Base-by-base conservation (phyloP, 1,140 invertebrate species). In the Heliothis subflexa region DNA sequence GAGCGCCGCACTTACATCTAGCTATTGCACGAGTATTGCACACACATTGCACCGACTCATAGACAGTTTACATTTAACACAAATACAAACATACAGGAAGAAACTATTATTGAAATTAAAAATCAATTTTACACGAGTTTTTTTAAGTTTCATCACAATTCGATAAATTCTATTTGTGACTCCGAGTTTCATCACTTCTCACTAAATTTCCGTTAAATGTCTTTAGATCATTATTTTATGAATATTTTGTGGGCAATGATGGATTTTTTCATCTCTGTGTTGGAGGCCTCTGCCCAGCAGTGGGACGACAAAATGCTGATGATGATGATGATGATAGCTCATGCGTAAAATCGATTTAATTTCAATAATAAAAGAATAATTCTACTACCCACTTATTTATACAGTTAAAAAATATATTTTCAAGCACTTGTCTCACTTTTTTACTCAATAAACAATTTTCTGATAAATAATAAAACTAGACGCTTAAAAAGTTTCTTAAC, bases 21-120 rank as follows among this genome's bases (percentile, higher is more conserved):
- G 54, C 57, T 52, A 86, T 86, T 86, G 84, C 84, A 86, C 84
- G 72, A 50, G 78, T 40, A 40, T 40, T 40, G 33, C 33, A 40
- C 33, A 40, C 33, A 40, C 21, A 40, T 40, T 40, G 33, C 33
- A 40, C 33, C 33, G 33, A 40, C 33, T 40, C 33, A 81, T 80
- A 75, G 77, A 81, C 25, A 66, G 68, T 78, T 66, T 64, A 55
- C 25, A 45, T 47, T 62, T 64, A 33, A 21, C 9, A 74, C 64
- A 75, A 75, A 75, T 64, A 75, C 18, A 66, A 9, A 45, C 33
- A 62, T 21, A 18, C 40, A 64, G n/a, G 40, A 21, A 5, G 0
- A 66, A 3, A 40, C 7, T 13, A 55, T 47, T 13, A 66, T 47
- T 62, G n/a, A 21, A 57, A 61, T 28, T 14, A 61, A 18, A 47